Evolutionary conservation across 2,113 vertebrate species (phyloP).

Genomic region (Chauna torquata): DNA sequence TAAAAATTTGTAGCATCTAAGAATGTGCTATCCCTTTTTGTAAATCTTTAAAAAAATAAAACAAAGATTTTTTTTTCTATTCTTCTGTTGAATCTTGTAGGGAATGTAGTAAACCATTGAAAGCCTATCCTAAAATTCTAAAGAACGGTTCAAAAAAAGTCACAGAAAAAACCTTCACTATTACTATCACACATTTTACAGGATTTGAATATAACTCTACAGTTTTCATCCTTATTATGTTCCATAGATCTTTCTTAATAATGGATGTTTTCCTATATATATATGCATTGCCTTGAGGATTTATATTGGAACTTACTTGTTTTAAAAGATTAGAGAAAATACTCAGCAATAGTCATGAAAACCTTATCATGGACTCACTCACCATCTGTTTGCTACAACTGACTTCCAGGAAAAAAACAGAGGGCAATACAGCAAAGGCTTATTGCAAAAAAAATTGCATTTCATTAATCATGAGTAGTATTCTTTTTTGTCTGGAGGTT

Average conservation of each 20-base stretch:
- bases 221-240: not conserved
- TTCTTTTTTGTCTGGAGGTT: not conserved
- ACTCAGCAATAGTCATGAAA: not conserved
- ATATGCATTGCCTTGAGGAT: not conserved
- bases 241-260: not conserved
- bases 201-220: not conserved
- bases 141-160: not conserved
- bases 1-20: not conserved
- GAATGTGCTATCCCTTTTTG: not conserved
- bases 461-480: not conserved
- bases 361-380: not conserved
- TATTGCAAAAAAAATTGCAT: not conserved
- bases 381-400: not conserved
- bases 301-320: not conserved
- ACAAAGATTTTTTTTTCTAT: not conserved
- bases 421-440: not conserved
- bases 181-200: not conserved
- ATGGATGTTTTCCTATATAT: not conserved
- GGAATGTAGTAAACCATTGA: not conserved
- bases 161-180: not conserved
- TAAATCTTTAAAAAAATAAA: not conserved
- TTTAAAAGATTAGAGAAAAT: slow-evolving; percentile 27
- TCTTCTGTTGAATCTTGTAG: not conserved
- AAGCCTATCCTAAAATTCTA: not conserved
- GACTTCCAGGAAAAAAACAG: not conserved